Percentiles rank a stretch among this genome's conserved stretches.
These are phyloP conservation scores for Tortricodes alternella DNA, from an alignment of 2,888 invertebrate species.

Conservation along the genomic window DNA sequence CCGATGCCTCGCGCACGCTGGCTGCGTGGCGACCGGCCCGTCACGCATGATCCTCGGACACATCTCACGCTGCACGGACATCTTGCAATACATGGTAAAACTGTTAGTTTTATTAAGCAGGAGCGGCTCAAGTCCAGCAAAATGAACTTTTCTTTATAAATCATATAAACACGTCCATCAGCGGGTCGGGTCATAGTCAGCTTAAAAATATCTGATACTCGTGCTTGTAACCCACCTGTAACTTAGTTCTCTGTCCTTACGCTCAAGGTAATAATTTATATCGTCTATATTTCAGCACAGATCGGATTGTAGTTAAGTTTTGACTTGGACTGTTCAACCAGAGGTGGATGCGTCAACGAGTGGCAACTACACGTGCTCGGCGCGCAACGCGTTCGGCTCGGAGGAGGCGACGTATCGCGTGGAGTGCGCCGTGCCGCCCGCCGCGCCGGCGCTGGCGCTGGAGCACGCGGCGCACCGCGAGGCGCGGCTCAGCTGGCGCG, in stretches of 20 bases:
- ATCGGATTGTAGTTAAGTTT: too few relatives aligned
- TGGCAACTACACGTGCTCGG: conserved; percentile 91
- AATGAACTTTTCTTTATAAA: too few relatives aligned
- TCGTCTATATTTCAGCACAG: too few relatives aligned
- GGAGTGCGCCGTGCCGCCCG: conserved; percentile 89
- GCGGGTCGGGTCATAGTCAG: too few relatives aligned
- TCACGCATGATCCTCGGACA: conserved; percentile 87
- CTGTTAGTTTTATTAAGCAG: too few relatives aligned
- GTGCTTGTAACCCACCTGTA: too few relatives aligned
- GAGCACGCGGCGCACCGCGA: conserved; percentile 88
- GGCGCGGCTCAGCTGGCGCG: conserved; percentile 72
- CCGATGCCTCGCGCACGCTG: conserved; percentile 90
- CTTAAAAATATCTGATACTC: too few relatives aligned
- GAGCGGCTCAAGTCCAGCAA: too few relatives aligned
- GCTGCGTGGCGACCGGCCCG: conserved; percentile 87
- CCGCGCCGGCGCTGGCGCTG: conserved; percentile 85
- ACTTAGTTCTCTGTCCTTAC: too few relatives aligned
- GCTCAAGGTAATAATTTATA: too few relatives aligned
- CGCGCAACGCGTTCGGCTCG: conserved; percentile 92
- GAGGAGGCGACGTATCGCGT: conserved; percentile 92
- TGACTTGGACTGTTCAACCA: conserved; percentile 49
- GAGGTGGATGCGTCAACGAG: conserved; percentile 87
- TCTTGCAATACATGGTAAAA: conserved; percentile 86
- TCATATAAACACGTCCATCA: too few relatives aligned
- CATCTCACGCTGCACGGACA: conserved; percentile 88